Base-by-base conservation (phyloP, 2,113 vertebrate genomes). In the Paratilapia polleni region DNA sequence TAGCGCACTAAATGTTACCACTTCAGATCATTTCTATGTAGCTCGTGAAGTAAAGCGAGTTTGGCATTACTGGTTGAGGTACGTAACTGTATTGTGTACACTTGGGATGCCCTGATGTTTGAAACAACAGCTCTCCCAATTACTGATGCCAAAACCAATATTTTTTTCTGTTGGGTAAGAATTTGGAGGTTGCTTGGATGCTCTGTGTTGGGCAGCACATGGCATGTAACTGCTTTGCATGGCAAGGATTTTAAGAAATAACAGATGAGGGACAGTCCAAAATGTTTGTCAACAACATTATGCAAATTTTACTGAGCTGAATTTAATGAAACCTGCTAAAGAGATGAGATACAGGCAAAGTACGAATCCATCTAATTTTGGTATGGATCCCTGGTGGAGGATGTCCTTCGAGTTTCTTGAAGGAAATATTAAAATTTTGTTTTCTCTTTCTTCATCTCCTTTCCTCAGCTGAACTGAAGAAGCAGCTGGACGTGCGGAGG, bases 391-490 rank as follows among this genome's bases (percentile, higher is more conserved):
- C 52, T 73, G 24, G 24, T 52, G 66, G 28, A 28, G 11, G 24
- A 31, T 73, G 26, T 54, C 17, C 47, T n/a, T 54, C 49, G 26
- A 73, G 17, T 54, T 19, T 73, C 26, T 73, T 31, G 19, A 73
- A 22, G 4, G 68, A 73, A 31, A n/a, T 34, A 54, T 58, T 36
- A 0, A 36, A 20, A n/a, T 3, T 5, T 1, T 8, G 8, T 49
- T 14, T 85, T 66, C 70, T 43, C 15, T 77, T 17, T 61, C 11
- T 49, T 78, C 41, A 56, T 34, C 7, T 36, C 31, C 12, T 49
- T 87, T 78, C 90, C 54, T 68, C 94, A 99, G 98, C 96, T 86
- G 93, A 93, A 77, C 90, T 99, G 92, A 99, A 98, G 96, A 96
- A 93, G 80, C 94, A 96, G 26, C 88, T 99, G 85, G 96, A 94